Evolutionary conservation across 1,140 invertebrate species (phyloP).

Genomic region (Asbolus verrucosus): DNA sequence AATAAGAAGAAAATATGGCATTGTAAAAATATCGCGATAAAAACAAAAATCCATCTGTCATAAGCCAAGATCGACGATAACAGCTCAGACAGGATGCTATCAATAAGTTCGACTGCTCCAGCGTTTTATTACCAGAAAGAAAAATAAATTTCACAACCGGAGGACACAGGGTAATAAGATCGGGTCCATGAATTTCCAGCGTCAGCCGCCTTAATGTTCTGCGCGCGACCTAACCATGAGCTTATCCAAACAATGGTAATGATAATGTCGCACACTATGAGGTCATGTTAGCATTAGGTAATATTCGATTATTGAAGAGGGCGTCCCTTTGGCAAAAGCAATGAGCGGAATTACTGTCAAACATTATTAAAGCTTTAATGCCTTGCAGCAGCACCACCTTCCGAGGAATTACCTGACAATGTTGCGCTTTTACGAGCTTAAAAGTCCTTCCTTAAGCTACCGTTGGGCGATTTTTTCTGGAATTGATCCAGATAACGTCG

Average conservation of each 20-base stretch:
- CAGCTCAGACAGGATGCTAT: no score
- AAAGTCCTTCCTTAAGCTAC: constrained; percentile 9
- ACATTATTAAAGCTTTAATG: constrained; percentile 52
- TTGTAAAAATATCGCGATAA: no score
- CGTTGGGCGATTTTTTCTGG: background rate
- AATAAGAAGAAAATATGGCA: no score
- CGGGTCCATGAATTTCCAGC: constrained; percentile 5
- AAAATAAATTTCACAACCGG: no score
- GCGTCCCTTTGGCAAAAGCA: constrained; percentile 29
- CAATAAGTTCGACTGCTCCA: background rate
- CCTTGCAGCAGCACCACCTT: constrained; percentile 38
- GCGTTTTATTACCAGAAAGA: no score
- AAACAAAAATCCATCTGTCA: no score
- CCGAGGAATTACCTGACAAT: constrained; percentile 49
- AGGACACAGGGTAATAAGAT: constrained; percentile 11
- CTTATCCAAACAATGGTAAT: constrained; percentile 54
- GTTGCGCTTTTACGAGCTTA: constrained; percentile 51
- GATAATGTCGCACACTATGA: constrained; percentile 54
- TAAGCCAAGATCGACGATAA: no score
- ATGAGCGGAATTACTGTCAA: constrained; percentile 51
- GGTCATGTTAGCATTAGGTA: constrained; percentile 54
- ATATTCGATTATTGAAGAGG: constrained; percentile 52
- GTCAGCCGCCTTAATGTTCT: background rate
- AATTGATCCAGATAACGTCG: background rate
- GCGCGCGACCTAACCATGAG: constrained; percentile 8